Conservation (phyloP, 1,140 invertebrate species). For the Chionoecetes opilio region DNA sequence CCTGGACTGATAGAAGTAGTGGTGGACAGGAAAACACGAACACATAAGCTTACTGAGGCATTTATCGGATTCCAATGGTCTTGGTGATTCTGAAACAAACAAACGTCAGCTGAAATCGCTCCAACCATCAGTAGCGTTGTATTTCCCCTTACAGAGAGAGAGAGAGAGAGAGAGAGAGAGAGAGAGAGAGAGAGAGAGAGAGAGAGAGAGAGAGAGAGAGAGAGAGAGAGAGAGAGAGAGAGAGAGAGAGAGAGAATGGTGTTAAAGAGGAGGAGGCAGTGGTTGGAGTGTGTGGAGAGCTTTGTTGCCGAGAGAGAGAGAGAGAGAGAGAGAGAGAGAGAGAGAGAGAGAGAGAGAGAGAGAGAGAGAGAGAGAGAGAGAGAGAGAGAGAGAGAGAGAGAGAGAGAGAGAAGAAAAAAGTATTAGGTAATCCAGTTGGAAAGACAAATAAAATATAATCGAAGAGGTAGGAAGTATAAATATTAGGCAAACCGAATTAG, state of each 20-base stretch:
- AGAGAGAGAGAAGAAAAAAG: slow-evolving; percentile 15
- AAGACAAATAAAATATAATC: background rate
- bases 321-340: slow-evolving; percentile 35
- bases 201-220: slow-evolving; percentile 49
- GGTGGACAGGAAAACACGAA: slow-evolving; percentile 5
- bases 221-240: slow-evolving; percentile 2
- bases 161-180: slow-evolving; percentile 33
- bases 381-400: slow-evolving; percentile 33
- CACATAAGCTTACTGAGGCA: slow-evolving; percentile 20
- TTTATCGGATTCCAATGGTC: slow-evolving; percentile 49
- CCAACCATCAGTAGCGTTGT: slow-evolving; percentile 33
- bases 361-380: slow-evolving; percentile 34
- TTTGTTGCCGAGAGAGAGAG: slow-evolving; percentile 3
- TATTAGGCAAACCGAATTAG: too few species aligned
- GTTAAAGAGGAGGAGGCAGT: slow-evolving; percentile 17
- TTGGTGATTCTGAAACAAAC: slow-evolving; percentile 51
- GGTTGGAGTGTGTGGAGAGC: slow-evolving; percentile 15
- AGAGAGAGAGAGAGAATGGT: slow-evolving; percentile 12
- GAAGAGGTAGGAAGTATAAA: background rate
- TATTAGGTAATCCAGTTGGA: background rate
- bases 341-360: slow-evolving; percentile 49
- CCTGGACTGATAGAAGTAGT: too few species aligned
- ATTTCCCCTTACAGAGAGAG: slow-evolving; percentile 6
- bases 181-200: slow-evolving; percentile 57
- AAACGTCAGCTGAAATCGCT: slow-evolving; percentile 40